Percentiles rank a stretch among this genome's conserved stretches.
phyloP scores from a whole-genome alignment of 2,113 vertebrate genomes.

The Tiliqua scincoides region DNA sequence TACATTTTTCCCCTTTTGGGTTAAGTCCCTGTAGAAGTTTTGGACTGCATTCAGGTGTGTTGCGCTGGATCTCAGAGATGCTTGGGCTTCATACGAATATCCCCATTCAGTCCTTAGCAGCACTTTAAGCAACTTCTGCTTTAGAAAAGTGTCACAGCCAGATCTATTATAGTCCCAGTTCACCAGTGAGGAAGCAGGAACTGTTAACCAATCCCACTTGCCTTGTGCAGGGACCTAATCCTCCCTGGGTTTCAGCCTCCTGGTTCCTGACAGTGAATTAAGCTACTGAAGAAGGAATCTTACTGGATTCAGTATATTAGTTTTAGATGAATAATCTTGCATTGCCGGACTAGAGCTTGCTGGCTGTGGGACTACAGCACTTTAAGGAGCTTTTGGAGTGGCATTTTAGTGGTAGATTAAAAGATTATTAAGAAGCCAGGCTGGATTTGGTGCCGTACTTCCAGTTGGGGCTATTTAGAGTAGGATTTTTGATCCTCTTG shows the following conservation, averaged over 20 bases:
- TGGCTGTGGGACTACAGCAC: not conserved
- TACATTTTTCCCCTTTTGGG: not conserved
- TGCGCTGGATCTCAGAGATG: too few species aligned
- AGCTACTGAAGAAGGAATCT: not conserved
- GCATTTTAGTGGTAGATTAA: constrained; percentile 9
- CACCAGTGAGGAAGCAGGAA: not conserved
- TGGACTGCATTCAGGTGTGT: not conserved
- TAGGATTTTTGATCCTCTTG: not conserved
- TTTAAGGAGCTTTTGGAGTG: not conserved
- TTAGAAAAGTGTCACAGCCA: not conserved
- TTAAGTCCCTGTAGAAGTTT: not conserved
- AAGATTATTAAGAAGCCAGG: not conserved
- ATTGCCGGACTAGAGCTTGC: not conserved
- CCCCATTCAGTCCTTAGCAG: too few species aligned
- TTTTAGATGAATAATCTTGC: not conserved
- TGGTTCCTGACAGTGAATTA: not conserved
- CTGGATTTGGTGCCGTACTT: not conserved
- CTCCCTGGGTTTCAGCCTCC: not conserved
- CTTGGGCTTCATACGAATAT: too few species aligned
- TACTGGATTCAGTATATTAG: not conserved
- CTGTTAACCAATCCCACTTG: too few species aligned
- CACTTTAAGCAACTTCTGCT: too few species aligned
- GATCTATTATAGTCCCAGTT: not conserved
- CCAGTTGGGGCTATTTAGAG: not conserved
- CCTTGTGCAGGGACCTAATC: not conserved